Base-by-base conservation (phyloP, 2,113 vertebrate species). In the Xiphorhynchus elegans region DNA sequence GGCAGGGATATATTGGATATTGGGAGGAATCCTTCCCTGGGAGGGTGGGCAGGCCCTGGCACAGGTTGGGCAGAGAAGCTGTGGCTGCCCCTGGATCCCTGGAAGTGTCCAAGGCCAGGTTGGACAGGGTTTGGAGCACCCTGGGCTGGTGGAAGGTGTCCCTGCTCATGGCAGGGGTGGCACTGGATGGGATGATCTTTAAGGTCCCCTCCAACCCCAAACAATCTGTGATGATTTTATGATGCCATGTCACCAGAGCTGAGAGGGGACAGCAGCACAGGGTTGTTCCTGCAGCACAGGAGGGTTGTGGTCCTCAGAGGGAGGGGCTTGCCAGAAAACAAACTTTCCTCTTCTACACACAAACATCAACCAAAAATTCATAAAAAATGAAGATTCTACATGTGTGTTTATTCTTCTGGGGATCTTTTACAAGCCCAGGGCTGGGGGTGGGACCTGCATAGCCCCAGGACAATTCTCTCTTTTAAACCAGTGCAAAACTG, bases 401-500 rank as follows among this genome's bases (percentile, higher is more conserved):
- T 0, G 0, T 6, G 19, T 4, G 9, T 78, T 86, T 39, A 35
- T 46, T 66, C 28, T 56, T 20, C 12, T 0, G 0, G 11, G 33
- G 26, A 35, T 49, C 77, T 80, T 86, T 68, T 72, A 47, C 29
- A 37, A 9, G 4, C 2, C 8, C 26, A 15, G 14, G n/a, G n/a
- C 37, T 31, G 17, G 9, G 13, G 3, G 5, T 29, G 31, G 35
- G 23, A 75, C 46, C 8, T 12, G 20, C 10, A 23, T 10, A 4
- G 3, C 21, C 40, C 47, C 21, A 33, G 33, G 59, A 14, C 3
- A 31, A 28, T 20, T 3, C 24, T 28, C 35, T 42, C 40, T 60
- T 66, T 86, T 33, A 25, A 84, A 90, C 18, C 25, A 69, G 33
- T 10, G 24, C 58, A 55, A 88, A 79, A 28, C 31, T 44, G 31